A percentile compares a stretch with the other conserved stretches of the same genome.
These are phyloP conservation scores for Grantiella picta DNA, from an alignment of 2,113 vertebrate species.

Conservation along the genomic window DNA sequence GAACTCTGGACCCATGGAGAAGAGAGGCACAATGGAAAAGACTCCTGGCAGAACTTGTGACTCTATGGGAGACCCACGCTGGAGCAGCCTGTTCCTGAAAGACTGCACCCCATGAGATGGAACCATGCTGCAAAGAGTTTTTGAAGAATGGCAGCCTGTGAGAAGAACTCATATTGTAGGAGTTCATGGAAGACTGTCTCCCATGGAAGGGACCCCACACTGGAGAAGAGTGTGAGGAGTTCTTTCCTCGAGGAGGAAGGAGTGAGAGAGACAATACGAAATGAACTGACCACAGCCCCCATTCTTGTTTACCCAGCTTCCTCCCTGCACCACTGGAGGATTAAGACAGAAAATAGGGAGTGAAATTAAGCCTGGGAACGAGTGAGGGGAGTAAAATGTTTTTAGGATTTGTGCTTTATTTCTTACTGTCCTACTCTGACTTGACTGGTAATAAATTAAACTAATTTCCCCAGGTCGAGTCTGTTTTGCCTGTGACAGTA, in stretches of 20 bases:
- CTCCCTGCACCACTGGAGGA: neutral
- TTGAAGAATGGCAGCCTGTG: neutral
- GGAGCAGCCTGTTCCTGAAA: neutral
- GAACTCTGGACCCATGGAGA: neutral
- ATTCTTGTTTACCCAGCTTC: neutral
- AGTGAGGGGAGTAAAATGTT: rapidly evolving
- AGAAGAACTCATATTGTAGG: rapidly evolving
- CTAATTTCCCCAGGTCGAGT: neutral
- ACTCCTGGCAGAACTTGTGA: neutral
- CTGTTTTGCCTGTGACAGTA: neutral
- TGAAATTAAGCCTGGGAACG: neutral
- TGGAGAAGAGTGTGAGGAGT: neutral
- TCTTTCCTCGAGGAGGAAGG: neutral
- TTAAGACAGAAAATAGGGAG: neutral
- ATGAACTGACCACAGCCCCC: neutral
- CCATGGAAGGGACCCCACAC: neutral
- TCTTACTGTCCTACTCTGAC: neutral
- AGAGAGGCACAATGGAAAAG: neutral
- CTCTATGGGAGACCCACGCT: rapidly evolving
- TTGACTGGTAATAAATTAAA: neutral
- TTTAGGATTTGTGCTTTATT: neutral
- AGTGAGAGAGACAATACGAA: neutral
- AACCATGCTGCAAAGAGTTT: neutral
- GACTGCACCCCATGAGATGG: neutral
- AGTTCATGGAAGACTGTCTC: neutral